Base-by-base conservation (phyloP, 2,888 invertebrate genomes). In the Tetheella fluctuosa region DNA sequence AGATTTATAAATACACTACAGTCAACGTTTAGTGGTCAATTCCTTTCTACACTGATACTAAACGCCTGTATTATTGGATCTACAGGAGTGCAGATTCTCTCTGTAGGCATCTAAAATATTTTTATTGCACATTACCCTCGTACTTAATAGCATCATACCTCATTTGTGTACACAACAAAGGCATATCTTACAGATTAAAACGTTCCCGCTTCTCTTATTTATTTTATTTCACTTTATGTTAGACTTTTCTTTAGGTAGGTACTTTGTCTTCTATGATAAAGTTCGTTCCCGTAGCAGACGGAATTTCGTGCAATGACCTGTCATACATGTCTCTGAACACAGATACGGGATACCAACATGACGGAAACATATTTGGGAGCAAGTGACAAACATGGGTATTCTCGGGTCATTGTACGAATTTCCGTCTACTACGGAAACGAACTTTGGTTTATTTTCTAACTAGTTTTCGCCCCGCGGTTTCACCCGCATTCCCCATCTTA, bases 1-100 rank as follows among this genome's bases (percentile, higher is more conserved):
- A 86, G 86, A 61, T 84, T 80, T 64, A 69, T 79, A 34, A 73
- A 76, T 20, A 74, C 64, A 4, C 55, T 83, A 17, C 80, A 86
- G 63, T 64, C 37, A 10, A 64, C 76, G 7, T 84, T 87, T 55
- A 62, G 80, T 10, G 80, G 78, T 0, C 83, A 80, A 63, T 63
- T 88, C 10, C 66, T 80, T 2, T 60, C 71, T 17, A 76, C 73
- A 4, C 64, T 86, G 54, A 64, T 81, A 59, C 39, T 83, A 30
- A 80, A 64, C 42, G 70, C 74, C 0, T 69, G 59, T 12, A 79
- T 85, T 63, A 67, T 84, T 58, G 77, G 86, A 4, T 82, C 79
- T 6, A 86, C 84, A 13, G 82, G 80, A 3, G 74, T 86, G 20
- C 86, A 86, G 63, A 79, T 88, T 63, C 69, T 88, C 65, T 83